phyloP scores from a whole-genome alignment of 92 coral and sea anemone species.

The Nematostella vectensis region DNA sequence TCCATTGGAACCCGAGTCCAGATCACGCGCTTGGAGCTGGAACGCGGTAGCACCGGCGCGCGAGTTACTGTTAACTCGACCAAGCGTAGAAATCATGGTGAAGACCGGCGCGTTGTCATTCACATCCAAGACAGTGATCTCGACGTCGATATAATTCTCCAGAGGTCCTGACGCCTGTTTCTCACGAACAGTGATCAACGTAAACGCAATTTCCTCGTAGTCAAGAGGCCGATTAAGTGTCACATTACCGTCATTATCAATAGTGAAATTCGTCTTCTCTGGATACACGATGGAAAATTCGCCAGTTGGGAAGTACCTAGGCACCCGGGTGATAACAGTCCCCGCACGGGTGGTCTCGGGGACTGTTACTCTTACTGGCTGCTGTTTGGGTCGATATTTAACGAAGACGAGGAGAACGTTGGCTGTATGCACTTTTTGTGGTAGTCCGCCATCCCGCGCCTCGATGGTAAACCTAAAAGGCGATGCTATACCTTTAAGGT shows the following conservation, averaged over 20 bases:
- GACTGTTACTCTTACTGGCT: slow-evolving; percentile 77
- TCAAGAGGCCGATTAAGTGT: slow-evolving; percentile 46
- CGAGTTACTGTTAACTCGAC: slow-evolving; percentile 68
- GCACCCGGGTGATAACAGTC: slow-evolving; percentile 54
- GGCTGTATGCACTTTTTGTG: slow-evolving; percentile 32
- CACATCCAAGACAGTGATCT: slow-evolving; percentile 70
- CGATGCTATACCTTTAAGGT: slow-evolving; percentile 46
- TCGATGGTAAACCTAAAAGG: slow-evolving; percentile 38
- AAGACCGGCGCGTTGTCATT: slow-evolving; percentile 81
- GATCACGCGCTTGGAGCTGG: slow-evolving; percentile 73
- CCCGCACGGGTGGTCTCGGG: slow-evolving; percentile 62
- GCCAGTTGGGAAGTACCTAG: slow-evolving; percentile 81
- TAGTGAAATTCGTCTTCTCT: slow-evolving; percentile 57
- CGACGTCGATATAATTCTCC: slow-evolving; percentile 57
- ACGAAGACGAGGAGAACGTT: slow-evolving; percentile 63
- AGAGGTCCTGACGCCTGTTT: slow-evolving; percentile 43
- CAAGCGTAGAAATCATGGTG: slow-evolving; percentile 48
- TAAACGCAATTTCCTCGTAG: slow-evolving; percentile 62
- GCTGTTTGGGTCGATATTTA: slow-evolving; percentile 73
- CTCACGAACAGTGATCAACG: slow-evolving; percentile 65
- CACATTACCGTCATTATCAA: slow-evolving; percentile 53
- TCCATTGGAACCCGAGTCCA: slow-evolving; percentile 71
- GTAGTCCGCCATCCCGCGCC: slow-evolving; percentile 55
- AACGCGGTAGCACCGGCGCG: slow-evolving; percentile 79
- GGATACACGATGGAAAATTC: slow-evolving; percentile 67